These are phyloP conservation scores for Barbus barbus DNA, from an alignment of 2,113 vertebrate genomes.

Conservation along the genomic window DNA sequence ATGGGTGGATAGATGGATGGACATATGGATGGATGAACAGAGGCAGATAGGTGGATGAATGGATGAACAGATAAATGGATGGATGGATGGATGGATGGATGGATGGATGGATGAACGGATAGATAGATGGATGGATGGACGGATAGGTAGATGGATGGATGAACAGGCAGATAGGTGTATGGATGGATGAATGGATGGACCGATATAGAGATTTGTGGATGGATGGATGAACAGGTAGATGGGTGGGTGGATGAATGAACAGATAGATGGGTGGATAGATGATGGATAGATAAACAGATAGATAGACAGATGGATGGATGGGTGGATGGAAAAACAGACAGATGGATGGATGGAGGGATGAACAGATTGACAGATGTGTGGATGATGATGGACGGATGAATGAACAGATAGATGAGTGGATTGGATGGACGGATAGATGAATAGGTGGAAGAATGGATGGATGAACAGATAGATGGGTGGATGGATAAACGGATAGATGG, in stretches of 20 bases:
- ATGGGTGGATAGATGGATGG: too few relatives aligned
- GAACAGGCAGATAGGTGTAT: neutral
- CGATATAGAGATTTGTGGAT: neutral
- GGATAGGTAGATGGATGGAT: neutral
- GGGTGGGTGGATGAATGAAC: too few relatives aligned
- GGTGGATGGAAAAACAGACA: neutral
- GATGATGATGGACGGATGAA: neutral
- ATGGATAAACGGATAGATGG: neutral
- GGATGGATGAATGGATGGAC: neutral
- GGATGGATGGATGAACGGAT: neutral
- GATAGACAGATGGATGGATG: too few relatives aligned
- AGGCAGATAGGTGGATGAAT: neutral
- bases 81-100: neutral
- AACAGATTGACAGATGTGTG: accelerated
- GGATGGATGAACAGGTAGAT: neutral
- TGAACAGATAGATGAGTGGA: neutral
- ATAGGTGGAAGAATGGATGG: neutral
- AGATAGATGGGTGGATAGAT: neutral
- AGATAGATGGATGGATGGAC: neutral
- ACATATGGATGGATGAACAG: neutral
- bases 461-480: neutral
- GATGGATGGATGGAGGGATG: too few relatives aligned
- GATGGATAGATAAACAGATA: neutral
- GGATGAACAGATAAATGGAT: neutral
- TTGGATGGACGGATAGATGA: neutral